Evolutionary conservation across 2,113 vertebrate genomes (phyloP).

Genomic region (Illadopsis cleaveri): DNA sequence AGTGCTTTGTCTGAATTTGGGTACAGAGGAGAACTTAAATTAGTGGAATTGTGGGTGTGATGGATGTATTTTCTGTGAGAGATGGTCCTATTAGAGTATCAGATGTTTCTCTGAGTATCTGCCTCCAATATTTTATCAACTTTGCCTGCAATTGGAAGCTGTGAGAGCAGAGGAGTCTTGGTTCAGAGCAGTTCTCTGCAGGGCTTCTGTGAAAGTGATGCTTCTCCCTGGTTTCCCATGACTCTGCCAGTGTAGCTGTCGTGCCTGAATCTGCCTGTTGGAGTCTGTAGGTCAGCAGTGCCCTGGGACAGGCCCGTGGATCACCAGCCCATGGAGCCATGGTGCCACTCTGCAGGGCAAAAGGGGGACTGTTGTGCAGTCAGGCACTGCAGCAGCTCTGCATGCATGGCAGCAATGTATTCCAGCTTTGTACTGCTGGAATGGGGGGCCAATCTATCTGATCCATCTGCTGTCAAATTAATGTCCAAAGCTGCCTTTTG

Average conservation of each 20-base stretch:
- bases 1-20: not conserved
- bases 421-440: not conserved
- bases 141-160: not conserved
- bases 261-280: not conserved
- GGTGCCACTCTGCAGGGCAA: not conserved
- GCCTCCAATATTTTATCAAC: not conserved
- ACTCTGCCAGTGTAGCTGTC: not conserved
- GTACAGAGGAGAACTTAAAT: not conserved
- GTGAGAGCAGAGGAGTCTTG: not conserved
- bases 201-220: not conserved
- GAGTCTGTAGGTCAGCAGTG: not conserved
- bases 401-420: not conserved
- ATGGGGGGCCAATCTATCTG: not conserved
- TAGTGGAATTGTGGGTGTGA: not conserved
- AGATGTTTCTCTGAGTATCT: not conserved
- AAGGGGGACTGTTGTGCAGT: not conserved
- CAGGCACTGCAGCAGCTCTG: not conserved
- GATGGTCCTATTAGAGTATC: not conserved
- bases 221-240: not conserved
- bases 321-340: not conserved
- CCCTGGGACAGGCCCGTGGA: not conserved
- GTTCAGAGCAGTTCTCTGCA: not conserved
- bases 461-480: conserved; percentile 53
- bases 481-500: conserved; percentile 53
- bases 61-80: not conserved